Base-by-base conservation (phyloP, 2,888 invertebrate species). In the Leptopilina drosophilae region DNA sequence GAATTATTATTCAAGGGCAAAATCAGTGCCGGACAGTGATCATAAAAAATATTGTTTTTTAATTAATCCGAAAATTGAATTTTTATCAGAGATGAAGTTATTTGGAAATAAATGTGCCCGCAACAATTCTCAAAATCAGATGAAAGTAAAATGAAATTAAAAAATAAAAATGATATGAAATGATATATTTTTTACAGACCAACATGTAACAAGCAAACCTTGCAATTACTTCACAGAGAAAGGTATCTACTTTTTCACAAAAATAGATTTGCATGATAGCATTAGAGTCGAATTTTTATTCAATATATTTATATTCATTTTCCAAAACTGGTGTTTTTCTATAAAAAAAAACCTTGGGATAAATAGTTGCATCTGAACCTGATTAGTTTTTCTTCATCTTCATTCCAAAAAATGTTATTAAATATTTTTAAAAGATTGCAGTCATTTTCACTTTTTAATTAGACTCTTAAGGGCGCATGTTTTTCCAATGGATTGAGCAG, bases 141-240 rank as follows among this genome's bases (percentile, higher is more conserved):
- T 49, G 49, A 49, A 49, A 49, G 11, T 49, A 4, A 49, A 11
- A 42, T 42, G 11, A 9, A 11, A 49, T 9, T 8, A 33, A 65
- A 53, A 53, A 20, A 20, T 20, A 20, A 20, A 20, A 20, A 20
- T 20, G 20, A 20, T 20, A 56, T 64, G 78, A 77, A 75, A 3
- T 79, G 80, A 77, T n/a, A n/a, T 87, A 83, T 87, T 87, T 49
- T 87, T 92, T 93, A 85, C 93, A 93, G 93, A 93, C 86, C 88
- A 88, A 89, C 92, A 84, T 85, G 82, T 92, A 80, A 90, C 90
- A 82, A 91, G 90, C 85, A 92, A 91, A 86, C 92, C 90, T 84
- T 90, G 91, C 87, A 91, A 89, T 90, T 93, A 93, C 92, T 93
- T 93, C 92, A 92, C 93, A 86, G 93, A 93, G 82, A 93, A 93